Conservation (phyloP, 2,113 vertebrate genomes). For the Gobius niger region DNA sequence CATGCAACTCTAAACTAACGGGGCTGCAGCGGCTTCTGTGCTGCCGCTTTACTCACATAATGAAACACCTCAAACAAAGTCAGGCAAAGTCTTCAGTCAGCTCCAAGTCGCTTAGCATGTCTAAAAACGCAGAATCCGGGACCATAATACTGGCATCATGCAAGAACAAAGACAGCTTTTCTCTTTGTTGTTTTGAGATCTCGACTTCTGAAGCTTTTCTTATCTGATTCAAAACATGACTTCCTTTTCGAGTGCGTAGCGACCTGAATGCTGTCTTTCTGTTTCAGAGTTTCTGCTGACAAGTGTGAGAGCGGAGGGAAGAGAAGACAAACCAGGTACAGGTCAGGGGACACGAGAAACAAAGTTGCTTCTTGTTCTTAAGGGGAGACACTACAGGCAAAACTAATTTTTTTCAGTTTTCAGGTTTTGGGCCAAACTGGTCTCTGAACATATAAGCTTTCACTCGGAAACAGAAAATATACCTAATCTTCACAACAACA, state of each 20-base stretch:
- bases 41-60: background rate
- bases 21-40: constrained; percentile 9
- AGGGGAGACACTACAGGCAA: too few species aligned
- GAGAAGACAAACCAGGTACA: constrained; percentile 20
- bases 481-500: too few species aligned
- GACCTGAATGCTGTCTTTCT: constrained; percentile 11
- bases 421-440: too few species aligned
- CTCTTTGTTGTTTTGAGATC: too few species aligned
- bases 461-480: too few species aligned
- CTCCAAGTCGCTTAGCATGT: too few species aligned
- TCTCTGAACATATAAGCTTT: too few species aligned
- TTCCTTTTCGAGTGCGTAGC: constrained; percentile 34
- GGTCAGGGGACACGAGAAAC: constrained; percentile 9
- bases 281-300: constrained; percentile 59
- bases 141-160: too few species aligned
- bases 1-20: background rate
- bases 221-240: constrained; percentile 25
- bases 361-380: too few species aligned
- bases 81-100: background rate
- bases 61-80: background rate
- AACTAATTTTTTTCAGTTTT: too few species aligned
- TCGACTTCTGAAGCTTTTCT: background rate
- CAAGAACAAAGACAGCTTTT: too few species aligned
- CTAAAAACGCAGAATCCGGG: too few species aligned
- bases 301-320: constrained; percentile 46